These are phyloP conservation scores for Corella eumyota DNA, from an alignment of 23 tunicate species.

Conservation along the genomic window DNA sequence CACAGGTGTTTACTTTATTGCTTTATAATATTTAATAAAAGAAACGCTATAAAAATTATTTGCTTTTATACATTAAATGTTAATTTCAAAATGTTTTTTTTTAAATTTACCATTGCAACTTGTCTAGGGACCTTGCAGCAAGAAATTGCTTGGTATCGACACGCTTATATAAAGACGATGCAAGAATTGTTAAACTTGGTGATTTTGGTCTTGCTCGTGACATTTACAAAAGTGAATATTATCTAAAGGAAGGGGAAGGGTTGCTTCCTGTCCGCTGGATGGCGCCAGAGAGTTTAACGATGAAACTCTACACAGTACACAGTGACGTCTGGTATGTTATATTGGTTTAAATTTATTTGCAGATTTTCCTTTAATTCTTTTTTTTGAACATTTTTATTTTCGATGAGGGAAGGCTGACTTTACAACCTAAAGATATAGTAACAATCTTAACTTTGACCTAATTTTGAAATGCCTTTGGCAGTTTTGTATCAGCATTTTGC, in stretches of 20 bases:
- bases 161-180: conserved; percentile 8
- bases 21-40: no score
- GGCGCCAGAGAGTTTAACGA: conserved; percentile 61
- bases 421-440: no score
- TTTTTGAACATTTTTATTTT: not conserved
- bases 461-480: no score
- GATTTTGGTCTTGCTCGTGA: conserved; percentile 83
- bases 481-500: no score
- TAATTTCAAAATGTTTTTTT: no score
- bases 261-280: conserved; percentile 77
- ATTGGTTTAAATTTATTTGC: no score
- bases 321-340: conserved; percentile 72
- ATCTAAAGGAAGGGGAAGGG: conserved; percentile 50
- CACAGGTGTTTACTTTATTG: conserved; percentile 35
- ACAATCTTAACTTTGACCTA: no score
- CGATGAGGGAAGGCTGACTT: no score
- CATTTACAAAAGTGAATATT: conserved; percentile 34
- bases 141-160: conserved; percentile 76
- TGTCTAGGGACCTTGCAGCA: conserved; percentile 85
- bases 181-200: conserved; percentile 56
- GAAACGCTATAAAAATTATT: no score
- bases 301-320: conserved; percentile 37
- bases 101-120: no score
- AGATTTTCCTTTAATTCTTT: not conserved
- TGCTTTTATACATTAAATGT: no score